Evolutionary conservation across 2,113 vertebrate genomes (phyloP).

Genomic region (Podocnemis expansa): DNA sequence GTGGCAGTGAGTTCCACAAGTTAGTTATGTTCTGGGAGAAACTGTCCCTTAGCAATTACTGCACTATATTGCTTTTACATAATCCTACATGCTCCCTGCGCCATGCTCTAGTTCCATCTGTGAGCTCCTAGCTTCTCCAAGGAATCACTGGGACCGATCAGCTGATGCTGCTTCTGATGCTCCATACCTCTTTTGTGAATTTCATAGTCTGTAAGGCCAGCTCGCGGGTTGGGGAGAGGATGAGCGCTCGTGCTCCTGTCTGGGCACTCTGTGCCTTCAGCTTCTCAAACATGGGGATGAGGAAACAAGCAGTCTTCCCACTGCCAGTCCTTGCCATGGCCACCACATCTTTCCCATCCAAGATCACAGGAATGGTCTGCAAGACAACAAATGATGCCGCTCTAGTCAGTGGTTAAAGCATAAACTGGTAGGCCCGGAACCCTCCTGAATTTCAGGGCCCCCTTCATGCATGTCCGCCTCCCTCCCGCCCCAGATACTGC

Average conservation of each 20-base stretch:
- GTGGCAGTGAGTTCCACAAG: not conserved
- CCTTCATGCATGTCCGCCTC: too few relatives aligned
- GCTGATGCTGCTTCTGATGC: not conserved
- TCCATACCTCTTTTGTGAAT: constrained; percentile 93
- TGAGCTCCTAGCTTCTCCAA: not conserved
- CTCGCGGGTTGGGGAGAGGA: constrained; percentile 94
- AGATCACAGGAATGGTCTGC: constrained; percentile 89
- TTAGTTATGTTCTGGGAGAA: too few relatives aligned
- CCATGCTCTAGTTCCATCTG: not conserved
- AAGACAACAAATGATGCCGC: fast-evolving
- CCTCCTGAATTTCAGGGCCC: too few relatives aligned
- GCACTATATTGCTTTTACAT: not conserved
- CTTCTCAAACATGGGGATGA: constrained; percentile 95
- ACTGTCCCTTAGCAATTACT: not conserved
- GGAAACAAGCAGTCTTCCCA: constrained; percentile 95
- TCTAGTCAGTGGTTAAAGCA: too few relatives aligned
- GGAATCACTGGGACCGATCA: fast-evolving
- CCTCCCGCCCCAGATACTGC: too few relatives aligned
- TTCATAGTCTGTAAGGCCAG: constrained; percentile 97
- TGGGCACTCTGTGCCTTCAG: constrained; percentile 89
- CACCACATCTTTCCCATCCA: constrained; percentile 93
- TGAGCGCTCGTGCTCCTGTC: constrained; percentile 87
- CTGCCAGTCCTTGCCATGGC: constrained; percentile 97
- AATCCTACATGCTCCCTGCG: not conserved
- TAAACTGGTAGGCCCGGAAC: too few relatives aligned